Base-by-base conservation (phyloP, 2,797 vertebrate genomes). In the Sebastes cheni region DNA sequence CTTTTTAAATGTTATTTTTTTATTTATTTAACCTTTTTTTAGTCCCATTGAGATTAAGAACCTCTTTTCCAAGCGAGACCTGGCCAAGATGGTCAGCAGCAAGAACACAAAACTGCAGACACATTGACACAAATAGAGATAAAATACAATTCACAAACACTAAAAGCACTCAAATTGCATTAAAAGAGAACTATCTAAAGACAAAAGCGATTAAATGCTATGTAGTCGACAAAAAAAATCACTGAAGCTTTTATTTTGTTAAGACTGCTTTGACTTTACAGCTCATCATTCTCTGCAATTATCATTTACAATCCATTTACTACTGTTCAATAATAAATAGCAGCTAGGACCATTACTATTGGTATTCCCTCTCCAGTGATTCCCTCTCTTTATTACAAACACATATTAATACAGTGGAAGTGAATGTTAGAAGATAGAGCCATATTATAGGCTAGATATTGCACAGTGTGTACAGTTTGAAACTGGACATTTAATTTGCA, bases 401-500 rank as follows among this genome's bases (percentile, higher is more conserved):
- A 20, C 20, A 60, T n/a, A n/a, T 20, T 0, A 4, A 46, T 16
- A 7, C 42, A 6, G 42, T 46, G 13, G 2, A 62, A 4, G 23
- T 22, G 59, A 42, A 42, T 13, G 3, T 4, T 2, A 2, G 0
- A 23, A 14, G 5, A 55, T 3, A 56, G 6, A 70, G 5, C 6
- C 4, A 2, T 20, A 56, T 3, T 3, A 29, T 3, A 7, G n/a
- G 29, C 2, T 60, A 14, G 12, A 27, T 76, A 36, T 68, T 80
- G 22, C 34, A 25, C 11, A 72, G 2, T 75, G 65, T 75, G 22
- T 55, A 81, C 54, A 64, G 27, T 67, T 69, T 4, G 13, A 73
- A 67, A 65, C 34, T 78, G 75, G 66, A 75, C 75, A 82, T 80
- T 89, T 86, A 72, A 88, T 84, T 79, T 71, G 77, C 34, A 70